Base-by-base conservation (phyloP, 2,888 invertebrate species). In the Drosophila neutralis region DNA sequence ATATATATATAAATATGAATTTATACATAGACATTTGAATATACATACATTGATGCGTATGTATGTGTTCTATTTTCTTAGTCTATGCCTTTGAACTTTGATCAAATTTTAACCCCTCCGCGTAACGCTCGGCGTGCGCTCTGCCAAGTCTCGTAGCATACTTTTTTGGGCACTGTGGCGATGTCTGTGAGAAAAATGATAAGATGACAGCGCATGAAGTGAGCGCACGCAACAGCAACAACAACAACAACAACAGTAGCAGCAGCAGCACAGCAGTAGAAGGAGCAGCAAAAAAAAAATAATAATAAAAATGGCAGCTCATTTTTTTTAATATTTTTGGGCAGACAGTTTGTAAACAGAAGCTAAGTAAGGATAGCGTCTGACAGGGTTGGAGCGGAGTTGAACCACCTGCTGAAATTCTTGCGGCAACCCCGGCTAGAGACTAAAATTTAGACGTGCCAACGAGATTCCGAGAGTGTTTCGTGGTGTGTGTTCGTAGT, bases 171-270 rank as follows among this genome's bases (percentile, higher is more conserved):
- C 48, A 24, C 52, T 52, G 49, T 65, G 21, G 54, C 54, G 63
- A 56, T 78, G 85, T 68, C 83, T 84, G 88, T 64, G 81, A 86
- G 87, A 88, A 80, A 87, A 89, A 89, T 87, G 87, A 89, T 89
- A 87, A 89, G 89, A 89, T 82, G 86, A 84, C 89, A 89, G 89
- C 76, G 62, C 80, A 85, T 82, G 85, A 72, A 72, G 82, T 65
- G 51, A 54, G 72, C 73, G 75, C 71, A 76, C 73, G 63, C 68
- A 59, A 52, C 62, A 56, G 15, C 58, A 68, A 15, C 36, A 36
- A 0, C 36, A 56, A n/a, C 21, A 21, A 4, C 36, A 36, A 36
- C 36, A 21, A 8, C 36, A 36, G 33, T 33, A 31, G 0, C 11
- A 29, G 38, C 0, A 11, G 33, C 31, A 29, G 38, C 42, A 33